A percentile compares a stretch with the other conserved stretches of the same genome.
phyloP scores from a whole-genome alignment of 2,113 vertebrate species.

The human (Homo sapiens) region GRCh38 chr14:86919001-86919500 shows the following conservation, averaged over 20 bases:
- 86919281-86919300: slow-evolving; percentile 17
- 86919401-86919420: slow-evolving; percentile 43
- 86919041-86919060: neutral
- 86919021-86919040: neutral
- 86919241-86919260: neutral
- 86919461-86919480: slow-evolving; percentile 31
- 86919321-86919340: slow-evolving; percentile 16
- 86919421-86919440: slow-evolving; percentile 1
- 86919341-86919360: slow-evolving; percentile 48
- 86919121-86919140: accelerated
- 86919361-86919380: slow-evolving; percentile 56
- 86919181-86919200: neutral
- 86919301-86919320: slow-evolving; percentile 1
- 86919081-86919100: neutral
- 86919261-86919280: neutral
- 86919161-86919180: neutral
- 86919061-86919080: neutral
- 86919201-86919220: neutral
- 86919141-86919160: neutral
- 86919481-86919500: neutral
- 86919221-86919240: neutral
- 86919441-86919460: slow-evolving; percentile 45
- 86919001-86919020: neutral
- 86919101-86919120: neutral
- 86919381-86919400: slow-evolving; percentile 41